These are phyloP conservation scores for Hetaerina titia DNA, from an alignment of 2,888 invertebrate genomes.

Conservation along the genomic window DNA sequence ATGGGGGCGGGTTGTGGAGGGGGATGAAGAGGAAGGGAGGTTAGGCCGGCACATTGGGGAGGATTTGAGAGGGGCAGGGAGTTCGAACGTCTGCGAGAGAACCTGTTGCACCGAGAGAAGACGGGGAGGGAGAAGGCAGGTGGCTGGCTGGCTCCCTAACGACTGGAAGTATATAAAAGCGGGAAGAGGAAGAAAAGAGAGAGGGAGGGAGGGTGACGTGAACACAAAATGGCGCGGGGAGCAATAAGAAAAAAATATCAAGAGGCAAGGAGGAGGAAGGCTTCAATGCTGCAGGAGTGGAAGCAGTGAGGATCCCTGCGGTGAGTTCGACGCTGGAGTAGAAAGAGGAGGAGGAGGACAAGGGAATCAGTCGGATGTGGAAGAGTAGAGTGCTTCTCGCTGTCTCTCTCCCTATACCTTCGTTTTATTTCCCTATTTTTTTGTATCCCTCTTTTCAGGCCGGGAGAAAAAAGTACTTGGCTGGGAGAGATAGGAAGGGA, in stretches of 20 bases:
- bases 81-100: not conserved
- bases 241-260: not conserved
- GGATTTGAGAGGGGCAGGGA: not conserved
- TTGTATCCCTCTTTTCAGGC: not conserved
- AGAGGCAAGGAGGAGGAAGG: too few species aligned
- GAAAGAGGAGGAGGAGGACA: not conserved
- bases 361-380: not conserved
- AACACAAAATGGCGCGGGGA: not conserved
- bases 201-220: not conserved
- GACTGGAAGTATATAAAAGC: not conserved
- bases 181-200: too few species aligned
- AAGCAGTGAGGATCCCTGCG: not conserved
- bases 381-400: not conserved
- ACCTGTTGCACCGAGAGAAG: constrained; percentile 3
- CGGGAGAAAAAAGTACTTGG: not conserved
- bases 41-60: too few species aligned
- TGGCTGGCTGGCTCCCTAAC: not conserved
- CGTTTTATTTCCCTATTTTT: not conserved
- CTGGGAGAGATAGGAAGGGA: not conserved
- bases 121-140: not conserved
- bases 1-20: too few species aligned
- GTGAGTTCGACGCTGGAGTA: not conserved
- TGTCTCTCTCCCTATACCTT: not conserved
- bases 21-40: not conserved
- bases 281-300: not conserved